Evolutionary conservation across 2,888 invertebrate genomes (phyloP).

Genomic region (Leucophenga maculata): DNA sequence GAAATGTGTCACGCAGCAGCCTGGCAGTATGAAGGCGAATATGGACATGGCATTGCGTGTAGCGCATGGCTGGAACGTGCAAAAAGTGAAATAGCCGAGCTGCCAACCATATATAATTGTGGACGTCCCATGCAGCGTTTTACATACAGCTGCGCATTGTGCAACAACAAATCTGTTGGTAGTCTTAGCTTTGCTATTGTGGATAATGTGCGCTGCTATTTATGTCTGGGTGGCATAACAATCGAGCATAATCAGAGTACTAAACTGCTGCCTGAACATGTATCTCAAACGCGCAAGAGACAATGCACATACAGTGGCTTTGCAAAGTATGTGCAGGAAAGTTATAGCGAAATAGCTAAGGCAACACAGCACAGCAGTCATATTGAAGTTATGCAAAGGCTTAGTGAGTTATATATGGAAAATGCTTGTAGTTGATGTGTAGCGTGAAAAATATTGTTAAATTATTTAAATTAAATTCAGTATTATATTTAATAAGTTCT

Average conservation of each 20-base stretch:
- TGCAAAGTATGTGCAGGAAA: background rate
- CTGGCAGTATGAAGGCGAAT: background rate
- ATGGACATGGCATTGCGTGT: constrained; percentile 51
- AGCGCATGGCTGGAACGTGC: constrained; percentile 51
- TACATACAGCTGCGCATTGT: constrained; percentile 46
- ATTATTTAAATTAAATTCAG: too few species aligned
- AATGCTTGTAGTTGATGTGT: too few species aligned
- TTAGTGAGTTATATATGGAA: background rate
- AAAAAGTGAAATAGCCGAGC: constrained; percentile 44
- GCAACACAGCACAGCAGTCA: background rate
- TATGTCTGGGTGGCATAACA: background rate
- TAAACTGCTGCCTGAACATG: too few species aligned
- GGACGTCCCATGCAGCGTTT: too few species aligned
- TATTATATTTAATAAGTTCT: too few species aligned
- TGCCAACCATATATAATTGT: constrained; percentile 26
- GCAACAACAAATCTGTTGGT: constrained; percentile 18
- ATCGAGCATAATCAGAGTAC: background rate
- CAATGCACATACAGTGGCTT: background rate
- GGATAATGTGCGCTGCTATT: background rate
- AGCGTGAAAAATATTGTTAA: too few species aligned
- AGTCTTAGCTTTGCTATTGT: background rate
- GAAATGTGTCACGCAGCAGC: background rate
- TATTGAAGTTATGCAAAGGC: background rate
- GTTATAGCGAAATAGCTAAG: background rate
- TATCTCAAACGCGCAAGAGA: background rate